Evolutionary conservation across 2,797 vertebrate species (phyloP).

Genomic region (Alectoris magna): DNA sequence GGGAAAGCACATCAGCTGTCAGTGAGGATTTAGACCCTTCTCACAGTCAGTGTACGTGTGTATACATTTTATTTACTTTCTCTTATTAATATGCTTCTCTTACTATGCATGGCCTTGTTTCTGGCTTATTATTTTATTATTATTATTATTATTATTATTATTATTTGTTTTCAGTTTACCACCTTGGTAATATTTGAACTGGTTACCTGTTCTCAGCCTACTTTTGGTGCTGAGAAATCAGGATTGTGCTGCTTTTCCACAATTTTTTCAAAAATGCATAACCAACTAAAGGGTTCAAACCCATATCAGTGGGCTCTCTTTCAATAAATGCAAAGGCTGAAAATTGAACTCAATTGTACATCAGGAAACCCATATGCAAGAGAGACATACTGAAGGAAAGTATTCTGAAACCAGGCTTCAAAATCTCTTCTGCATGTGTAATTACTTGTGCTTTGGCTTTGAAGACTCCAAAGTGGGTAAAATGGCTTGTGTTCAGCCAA

Average conservation of each 20-base stretch:
- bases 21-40: not conserved
- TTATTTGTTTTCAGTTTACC: not conserved
- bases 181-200: not conserved
- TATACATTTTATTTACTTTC: not conserved
- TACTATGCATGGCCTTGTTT: not conserved
- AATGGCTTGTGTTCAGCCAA: not conserved
- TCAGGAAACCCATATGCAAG: fast-evolving
- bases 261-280: not conserved
- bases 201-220: not conserved
- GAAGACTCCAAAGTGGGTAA: not conserved
- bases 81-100: not conserved
- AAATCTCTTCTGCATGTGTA: not conserved
- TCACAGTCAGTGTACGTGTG: not conserved
- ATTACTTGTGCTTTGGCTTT: not conserved
- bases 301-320: not conserved
- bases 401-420: not conserved
- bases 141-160: no score
- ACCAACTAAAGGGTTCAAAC: not conserved
- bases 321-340: not conserved
- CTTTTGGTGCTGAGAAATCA: not conserved
- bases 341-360: not conserved
- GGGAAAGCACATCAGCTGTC: not conserved
- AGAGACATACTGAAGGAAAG: not conserved
- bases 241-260: not conserved
- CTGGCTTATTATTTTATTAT: not conserved